These are phyloP conservation scores for Delia radicum DNA, from an alignment of 1,140 invertebrate species.

Conservation along the genomic window DNA sequence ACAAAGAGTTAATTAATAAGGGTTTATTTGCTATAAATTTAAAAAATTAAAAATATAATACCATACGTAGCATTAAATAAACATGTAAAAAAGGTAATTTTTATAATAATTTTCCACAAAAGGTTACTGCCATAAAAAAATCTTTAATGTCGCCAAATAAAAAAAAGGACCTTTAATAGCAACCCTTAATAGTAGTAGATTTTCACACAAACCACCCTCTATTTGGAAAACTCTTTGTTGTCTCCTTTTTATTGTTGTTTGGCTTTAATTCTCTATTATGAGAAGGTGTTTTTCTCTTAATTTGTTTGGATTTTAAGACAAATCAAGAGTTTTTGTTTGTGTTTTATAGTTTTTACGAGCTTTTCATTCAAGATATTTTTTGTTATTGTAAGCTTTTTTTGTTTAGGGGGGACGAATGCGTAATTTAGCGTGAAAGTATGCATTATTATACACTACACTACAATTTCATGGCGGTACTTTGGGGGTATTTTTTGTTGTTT, in stretches of 20 bases:
- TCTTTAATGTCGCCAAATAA: neutral
- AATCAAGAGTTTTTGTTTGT: too few relatives aligned
- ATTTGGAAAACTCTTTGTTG: neutral
- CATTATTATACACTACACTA: conserved; percentile 14
- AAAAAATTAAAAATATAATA: neutral
- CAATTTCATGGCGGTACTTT: conserved; percentile 4
- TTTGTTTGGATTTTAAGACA: neutral
- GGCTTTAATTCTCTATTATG: neutral
- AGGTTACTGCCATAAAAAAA: neutral
- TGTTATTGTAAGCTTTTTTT: neutral
- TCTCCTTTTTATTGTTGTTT: too few relatives aligned
- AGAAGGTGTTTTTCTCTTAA: neutral
- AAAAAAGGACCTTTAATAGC: neutral
- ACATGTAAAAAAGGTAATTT: neutral
- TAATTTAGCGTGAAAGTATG: conserved; percentile 19
- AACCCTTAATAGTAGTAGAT: conserved; percentile 8
- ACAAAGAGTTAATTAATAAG: too few relatives aligned
- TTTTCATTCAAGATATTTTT: conserved; percentile 16
- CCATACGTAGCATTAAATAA: neutral
- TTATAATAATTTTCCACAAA: neutral
- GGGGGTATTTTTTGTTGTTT: neutral
- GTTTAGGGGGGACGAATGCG: neutral
- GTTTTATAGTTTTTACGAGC: too few relatives aligned
- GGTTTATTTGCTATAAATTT: neutral
- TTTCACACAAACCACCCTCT: neutral